Conservation (phyloP, 2,797 vertebrate genomes). For the Pteropus rufus region DNA sequence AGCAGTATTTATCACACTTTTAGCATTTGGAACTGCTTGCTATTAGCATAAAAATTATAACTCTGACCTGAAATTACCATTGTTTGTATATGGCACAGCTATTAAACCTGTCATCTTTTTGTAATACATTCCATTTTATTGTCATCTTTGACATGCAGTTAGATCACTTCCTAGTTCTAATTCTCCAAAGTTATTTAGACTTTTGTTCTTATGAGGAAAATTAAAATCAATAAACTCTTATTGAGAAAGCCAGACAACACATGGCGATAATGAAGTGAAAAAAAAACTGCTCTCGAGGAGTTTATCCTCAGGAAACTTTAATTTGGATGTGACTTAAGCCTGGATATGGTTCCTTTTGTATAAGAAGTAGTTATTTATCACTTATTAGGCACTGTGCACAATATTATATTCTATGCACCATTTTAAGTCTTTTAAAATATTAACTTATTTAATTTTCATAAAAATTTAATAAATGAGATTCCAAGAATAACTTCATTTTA, state of each 20-base stretch:
- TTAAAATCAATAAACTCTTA: background rate
- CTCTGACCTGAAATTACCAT: background rate
- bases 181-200: background rate
- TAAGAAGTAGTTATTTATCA: background rate
- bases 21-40: background rate
- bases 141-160: background rate
- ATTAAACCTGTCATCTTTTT: background rate
- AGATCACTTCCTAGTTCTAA: background rate
- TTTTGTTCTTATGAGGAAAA: background rate
- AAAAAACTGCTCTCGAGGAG: background rate
- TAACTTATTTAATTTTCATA: background rate
- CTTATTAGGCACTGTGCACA: background rate
- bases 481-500: background rate
- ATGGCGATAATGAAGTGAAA: background rate
- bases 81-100: background rate
- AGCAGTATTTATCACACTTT: constrained; percentile 33
- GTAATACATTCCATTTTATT: background rate
- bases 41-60: background rate
- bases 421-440: constrained; percentile 1
- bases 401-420: background rate
- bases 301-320: background rate
- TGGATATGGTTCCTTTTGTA: background rate
- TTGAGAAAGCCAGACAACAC: background rate
- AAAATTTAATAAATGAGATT: background rate
- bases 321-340: background rate